Evolutionary conservation across 2,888 invertebrate species (phyloP), one percentile per base, ranked within the genome.

Genomic region (Globia sparganii): DNA sequence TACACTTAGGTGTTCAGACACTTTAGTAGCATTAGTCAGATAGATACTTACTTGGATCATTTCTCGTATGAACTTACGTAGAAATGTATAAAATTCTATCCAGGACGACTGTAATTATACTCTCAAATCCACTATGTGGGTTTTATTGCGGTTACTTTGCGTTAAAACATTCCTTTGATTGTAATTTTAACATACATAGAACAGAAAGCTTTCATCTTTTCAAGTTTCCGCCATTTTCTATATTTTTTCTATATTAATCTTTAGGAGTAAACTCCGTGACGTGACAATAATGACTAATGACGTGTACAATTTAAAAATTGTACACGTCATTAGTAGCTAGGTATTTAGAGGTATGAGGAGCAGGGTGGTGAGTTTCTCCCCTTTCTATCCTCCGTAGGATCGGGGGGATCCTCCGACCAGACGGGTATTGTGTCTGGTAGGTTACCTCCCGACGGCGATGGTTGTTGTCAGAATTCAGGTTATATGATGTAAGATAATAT

Each of bases 191-290:
- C 15, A 40, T 40, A 15, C 18, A 65, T 4, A 76, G 21, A 53
- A n/a, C 31, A 62, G 21, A 78, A 37, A n/a, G 31, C 37, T 76
- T 78, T 49, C 4, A 49, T 78, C 11, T 67, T 46, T 78, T 76
- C 59, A 31, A 59, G 1, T 40, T 58, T 18, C n/a, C 6, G 6
- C 4, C 21, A 31, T 31, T 76, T 25, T 28, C 31, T 21, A 21
- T 40, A 13, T 31, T 9, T 25, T 75, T 25, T 46, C 25, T 18
- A 21, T 40, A 5, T 28, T 11, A 6, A 6, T 43, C 2, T 49
- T 28, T 37, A 15, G 1, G 34, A 8, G n/a, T n/a, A n/a, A n/a
- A n/a, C n/a, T n/a, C n/a, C n/a, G n/a, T n/a, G n/a, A n/a, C n/a
- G n/a, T n/a, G n/a, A n/a, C n/a, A n/a, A n/a, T n/a, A n/a, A n/a